Conservation (phyloP, 2,888 invertebrate genomes). For the Cosmopolites sordidus region DNA sequence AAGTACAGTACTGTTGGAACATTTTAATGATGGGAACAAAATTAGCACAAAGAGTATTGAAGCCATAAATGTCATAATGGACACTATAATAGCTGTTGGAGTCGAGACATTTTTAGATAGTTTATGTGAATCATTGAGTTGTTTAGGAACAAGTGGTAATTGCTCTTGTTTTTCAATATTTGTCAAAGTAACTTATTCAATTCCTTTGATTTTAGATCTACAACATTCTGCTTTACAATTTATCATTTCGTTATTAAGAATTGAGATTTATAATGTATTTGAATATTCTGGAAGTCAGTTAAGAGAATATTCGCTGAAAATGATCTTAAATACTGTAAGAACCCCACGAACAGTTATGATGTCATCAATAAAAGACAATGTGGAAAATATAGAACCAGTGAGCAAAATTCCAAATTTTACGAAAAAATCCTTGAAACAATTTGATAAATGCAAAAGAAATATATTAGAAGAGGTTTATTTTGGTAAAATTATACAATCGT, state of each 20-base stretch:
- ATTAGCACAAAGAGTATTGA: conserved; percentile 28
- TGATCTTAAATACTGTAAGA: conserved; percentile 38
- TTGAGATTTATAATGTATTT: conserved; percentile 28
- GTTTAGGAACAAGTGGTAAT: conserved; percentile 38
- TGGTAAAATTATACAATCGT: conserved; percentile 28
- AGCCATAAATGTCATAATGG: conserved; percentile 31
- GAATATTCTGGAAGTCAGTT: not conserved
- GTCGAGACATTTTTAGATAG: conserved; percentile 40
- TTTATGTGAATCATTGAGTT: conserved; percentile 43
- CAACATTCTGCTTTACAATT: conserved; percentile 37
- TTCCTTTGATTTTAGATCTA: conserved; percentile 32
- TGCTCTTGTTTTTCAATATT: too few relatives aligned
- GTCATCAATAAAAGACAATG: conserved; percentile 20
- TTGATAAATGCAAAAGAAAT: conserved; percentile 28
- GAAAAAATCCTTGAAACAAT: conserved; percentile 3
- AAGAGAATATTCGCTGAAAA: conserved; percentile 29
- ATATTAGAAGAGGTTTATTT: conserved; percentile 39
- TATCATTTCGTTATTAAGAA: conserved; percentile 34
- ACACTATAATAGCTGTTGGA: conserved; percentile 33
- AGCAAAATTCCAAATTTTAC: not conserved
- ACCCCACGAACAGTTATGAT: conserved; percentile 33
- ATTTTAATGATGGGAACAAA: conserved; percentile 7
- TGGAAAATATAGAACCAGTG: conserved; percentile 12
- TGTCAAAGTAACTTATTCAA: conserved; percentile 5
- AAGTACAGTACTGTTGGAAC: conserved; percentile 26